Evolutionary conservation across 92 coral and sea anemone genomes (phyloP).

Genomic region (Paragorgia papillata): DNA sequence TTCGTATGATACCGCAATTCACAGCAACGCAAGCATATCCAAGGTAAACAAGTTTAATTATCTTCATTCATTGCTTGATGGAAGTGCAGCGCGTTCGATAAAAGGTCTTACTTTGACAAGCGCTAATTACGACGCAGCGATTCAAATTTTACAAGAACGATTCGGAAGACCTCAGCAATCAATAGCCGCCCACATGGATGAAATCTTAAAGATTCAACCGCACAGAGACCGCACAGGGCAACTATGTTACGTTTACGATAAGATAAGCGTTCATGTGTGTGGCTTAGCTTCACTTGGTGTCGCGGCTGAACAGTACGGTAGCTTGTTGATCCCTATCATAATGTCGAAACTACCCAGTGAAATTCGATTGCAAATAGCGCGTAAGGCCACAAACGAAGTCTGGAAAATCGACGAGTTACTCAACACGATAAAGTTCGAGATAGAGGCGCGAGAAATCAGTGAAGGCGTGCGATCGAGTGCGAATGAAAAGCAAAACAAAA

Average conservation of each 20-base stretch:
- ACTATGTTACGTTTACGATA: conserved; percentile 17
- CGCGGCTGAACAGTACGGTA: conserved; percentile 34
- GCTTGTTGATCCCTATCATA: conserved; percentile 37
- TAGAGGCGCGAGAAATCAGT: conserved; percentile 25
- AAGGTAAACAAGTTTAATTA: conserved; percentile 42
- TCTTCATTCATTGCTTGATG: conserved; percentile 39
- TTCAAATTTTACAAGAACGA: conserved; percentile 40
- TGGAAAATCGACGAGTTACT: conserved; percentile 16
- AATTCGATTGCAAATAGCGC: conserved; percentile 32
- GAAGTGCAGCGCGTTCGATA: conserved; percentile 40
- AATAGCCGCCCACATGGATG: conserved; percentile 45
- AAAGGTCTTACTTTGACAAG: conserved; percentile 31
- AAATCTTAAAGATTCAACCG: conserved; percentile 33
- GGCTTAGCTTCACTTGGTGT: conserved; percentile 44
- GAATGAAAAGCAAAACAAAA: background rate
- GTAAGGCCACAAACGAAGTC: too few species aligned
- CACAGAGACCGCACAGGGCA: conserved; percentile 21
- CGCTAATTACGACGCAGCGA: conserved; percentile 32
- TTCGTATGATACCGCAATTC: background rate
- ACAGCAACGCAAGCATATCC: conserved; percentile 22
- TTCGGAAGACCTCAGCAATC: conserved; percentile 26
- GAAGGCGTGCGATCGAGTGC: conserved; percentile 5
- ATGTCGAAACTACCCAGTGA: conserved; percentile 38
- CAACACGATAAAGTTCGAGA: conserved; percentile 15
- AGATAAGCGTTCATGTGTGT: conserved; percentile 27